phyloP scores from a whole-genome alignment of 2,113 vertebrate species.

The Syngnathus scovelli region DNA sequence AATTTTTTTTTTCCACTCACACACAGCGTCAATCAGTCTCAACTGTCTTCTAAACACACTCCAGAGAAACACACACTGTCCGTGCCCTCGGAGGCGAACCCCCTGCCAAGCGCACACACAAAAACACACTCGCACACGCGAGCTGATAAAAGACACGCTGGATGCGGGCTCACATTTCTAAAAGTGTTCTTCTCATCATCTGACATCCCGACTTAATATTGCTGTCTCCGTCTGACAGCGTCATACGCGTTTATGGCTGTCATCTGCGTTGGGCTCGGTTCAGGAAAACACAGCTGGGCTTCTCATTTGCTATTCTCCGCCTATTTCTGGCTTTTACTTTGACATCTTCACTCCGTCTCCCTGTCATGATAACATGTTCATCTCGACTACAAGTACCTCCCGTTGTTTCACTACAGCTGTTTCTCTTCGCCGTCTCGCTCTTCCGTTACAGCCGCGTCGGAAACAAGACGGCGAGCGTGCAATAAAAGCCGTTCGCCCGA shows the following conservation, averaged over 20 bases:
- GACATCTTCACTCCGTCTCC: slow-evolving; percentile 14
- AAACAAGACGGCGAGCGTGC: slow-evolving; percentile 22
- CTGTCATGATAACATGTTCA: slow-evolving; percentile 19
- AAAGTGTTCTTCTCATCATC: slow-evolving; percentile 42
- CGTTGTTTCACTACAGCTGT: slow-evolving; percentile 34
- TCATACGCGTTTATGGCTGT: slow-evolving; percentile 25
- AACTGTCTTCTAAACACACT: slow-evolving; percentile 10
- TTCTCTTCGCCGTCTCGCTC: slow-evolving; percentile 30
- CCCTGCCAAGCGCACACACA: slow-evolving; percentile 15
- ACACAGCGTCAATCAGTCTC: not conserved
- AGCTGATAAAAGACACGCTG: slow-evolving; percentile 41
- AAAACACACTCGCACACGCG: too few species aligned
- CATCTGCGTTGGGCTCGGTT: slow-evolving; percentile 27
- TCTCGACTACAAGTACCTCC: slow-evolving; percentile 19
- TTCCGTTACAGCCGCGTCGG: slow-evolving; percentile 36
- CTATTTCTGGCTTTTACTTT: slow-evolving; percentile 16
- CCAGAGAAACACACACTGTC: slow-evolving; percentile 8
- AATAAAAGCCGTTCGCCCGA: slow-evolving; percentile 32
- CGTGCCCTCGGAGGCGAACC: slow-evolving; percentile 27
- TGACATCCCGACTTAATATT: slow-evolving; percentile 47
- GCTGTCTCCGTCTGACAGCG: slow-evolving; percentile 40
- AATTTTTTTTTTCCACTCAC: slow-evolving; percentile 2
- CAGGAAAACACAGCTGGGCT: slow-evolving; percentile 39
- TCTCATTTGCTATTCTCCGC: slow-evolving; percentile 19
- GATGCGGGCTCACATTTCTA: slow-evolving; percentile 37